Evolutionary conservation across 2,113 vertebrate genomes (phyloP), one percentile per base, ranked within the genome.

Genomic region (Pristiophorus japonicus): DNA sequence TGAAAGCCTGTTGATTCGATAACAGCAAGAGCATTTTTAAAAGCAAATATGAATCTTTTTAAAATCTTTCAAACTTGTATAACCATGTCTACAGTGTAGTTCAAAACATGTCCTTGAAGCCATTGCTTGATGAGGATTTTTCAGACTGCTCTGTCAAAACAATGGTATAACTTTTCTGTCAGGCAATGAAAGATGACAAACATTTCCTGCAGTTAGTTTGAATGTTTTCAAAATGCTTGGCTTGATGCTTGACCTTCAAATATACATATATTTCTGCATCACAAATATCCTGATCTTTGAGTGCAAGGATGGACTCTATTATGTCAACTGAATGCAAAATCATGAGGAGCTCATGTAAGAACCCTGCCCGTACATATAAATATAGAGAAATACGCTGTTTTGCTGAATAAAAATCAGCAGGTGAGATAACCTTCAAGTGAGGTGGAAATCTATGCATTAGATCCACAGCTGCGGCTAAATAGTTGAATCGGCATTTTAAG

Each of bases 101-200:
- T 94, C 8, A 67, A 45, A 73, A 30, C 42, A 51, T 73, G 42
- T 47, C 65, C 42, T 30, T 34, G 30, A 94, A 70, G 8, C 12
- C 27, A 70, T 5, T 94, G 66, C 47, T 45, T 94, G 92, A 70
- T 47, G 93, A 94, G 24, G 11, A 16, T 67, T 30, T 94, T 94
- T 70, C 66, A 94, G 65, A 73, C 93, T 70, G 93, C 65, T 70
- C 45, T 70, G 93, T 73, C 66, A 94, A 94, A 51, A 47, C 63
- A 94, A 12, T 94, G 11, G 22, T 63, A 45, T 94, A 45, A 16
- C 4, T 94, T 51, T 70, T 63, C 20, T 38, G 10, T 34, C 92
- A 94, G 62, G 24, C 34, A 67, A 45, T 66, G 63, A 47, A 94
- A 45, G 22, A 30, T 51, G 92, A 51, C 66, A 70, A 70, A 70